Conservation (phyloP, 2,888 invertebrate species). For the Agrotis ipsilon region DNA sequence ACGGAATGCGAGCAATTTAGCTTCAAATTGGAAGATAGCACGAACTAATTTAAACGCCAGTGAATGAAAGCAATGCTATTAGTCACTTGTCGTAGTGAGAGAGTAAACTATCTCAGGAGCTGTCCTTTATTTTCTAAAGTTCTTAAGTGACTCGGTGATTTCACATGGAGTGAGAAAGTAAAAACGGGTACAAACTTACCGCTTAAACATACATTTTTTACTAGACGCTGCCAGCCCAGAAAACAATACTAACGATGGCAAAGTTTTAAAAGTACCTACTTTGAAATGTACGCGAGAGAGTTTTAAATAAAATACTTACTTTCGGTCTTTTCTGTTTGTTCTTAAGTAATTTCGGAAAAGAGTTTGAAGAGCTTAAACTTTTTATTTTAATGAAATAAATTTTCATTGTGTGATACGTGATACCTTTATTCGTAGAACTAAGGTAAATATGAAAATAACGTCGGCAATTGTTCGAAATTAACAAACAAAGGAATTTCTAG, state of each 20-base stretch:
- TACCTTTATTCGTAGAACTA: background rate
- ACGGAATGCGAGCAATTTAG: constrained; percentile 41
- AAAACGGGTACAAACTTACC: constrained; percentile 16
- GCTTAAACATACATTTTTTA: constrained; percentile 30
- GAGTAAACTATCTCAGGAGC: constrained; percentile 42
- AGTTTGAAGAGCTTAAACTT: constrained; percentile 9
- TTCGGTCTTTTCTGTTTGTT: constrained; percentile 30
- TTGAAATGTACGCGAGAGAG: constrained; percentile 23
- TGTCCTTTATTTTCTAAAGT: constrained; percentile 37
- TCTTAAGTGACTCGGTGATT: constrained; percentile 41
- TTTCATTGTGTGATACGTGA: background rate
- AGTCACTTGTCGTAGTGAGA: constrained; percentile 44
- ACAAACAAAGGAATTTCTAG: too few species aligned
- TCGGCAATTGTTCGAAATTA: background rate
- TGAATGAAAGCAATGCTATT: constrained; percentile 43
- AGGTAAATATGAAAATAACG: background rate
- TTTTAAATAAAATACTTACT: constrained; percentile 36
- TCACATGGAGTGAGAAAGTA: constrained; percentile 13
- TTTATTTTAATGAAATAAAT: constrained; percentile 6
- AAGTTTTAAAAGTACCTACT: constrained; percentile 40
- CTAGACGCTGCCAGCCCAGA: constrained; percentile 1
- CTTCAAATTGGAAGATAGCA: constrained; percentile 42
- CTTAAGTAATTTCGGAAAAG: constrained; percentile 34
- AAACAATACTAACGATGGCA: constrained; percentile 45
- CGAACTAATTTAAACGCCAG: constrained; percentile 48